Evolutionary conservation across 2,888 invertebrate species (phyloP).

Genomic region (Dioctria linearis): DNA sequence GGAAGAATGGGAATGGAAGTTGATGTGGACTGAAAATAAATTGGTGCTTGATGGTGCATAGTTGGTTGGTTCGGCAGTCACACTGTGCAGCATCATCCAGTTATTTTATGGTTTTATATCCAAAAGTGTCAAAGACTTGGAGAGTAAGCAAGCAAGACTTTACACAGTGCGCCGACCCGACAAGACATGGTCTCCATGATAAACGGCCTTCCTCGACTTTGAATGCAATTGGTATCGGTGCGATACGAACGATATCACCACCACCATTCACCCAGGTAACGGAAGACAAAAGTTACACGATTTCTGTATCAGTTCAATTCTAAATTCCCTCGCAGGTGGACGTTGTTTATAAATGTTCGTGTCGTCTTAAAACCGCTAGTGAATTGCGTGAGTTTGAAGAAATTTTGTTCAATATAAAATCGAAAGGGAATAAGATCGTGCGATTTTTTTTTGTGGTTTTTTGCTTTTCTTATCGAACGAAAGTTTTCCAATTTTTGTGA

Average conservation of each 20-base stretch:
- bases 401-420: not conserved
- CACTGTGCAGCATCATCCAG: too few species aligned
- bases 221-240: not conserved
- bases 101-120: too few species aligned
- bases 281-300: constrained; percentile 38
- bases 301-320: constrained; percentile 49
- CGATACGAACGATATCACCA: constrained; percentile 9
- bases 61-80: too few species aligned
- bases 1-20: too few species aligned
- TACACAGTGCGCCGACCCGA: too few species aligned
- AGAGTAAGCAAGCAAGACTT: too few species aligned
- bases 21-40: too few species aligned
- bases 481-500: constrained; percentile 8
- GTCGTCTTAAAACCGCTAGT: constrained; percentile 13
- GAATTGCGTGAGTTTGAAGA: constrained; percentile 2
- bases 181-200: too few species aligned
- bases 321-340: constrained; percentile 50
- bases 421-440: not conserved
- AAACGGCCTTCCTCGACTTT: constrained; percentile 39
- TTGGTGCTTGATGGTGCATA: too few species aligned
- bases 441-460: not conserved
- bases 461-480: not conserved
- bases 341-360: constrained; percentile 14
- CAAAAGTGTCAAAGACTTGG: too few species aligned
- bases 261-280: constrained; percentile 17